Base-by-base conservation (phyloP, 2,113 vertebrate genomes). In the Esox niger region DNA sequence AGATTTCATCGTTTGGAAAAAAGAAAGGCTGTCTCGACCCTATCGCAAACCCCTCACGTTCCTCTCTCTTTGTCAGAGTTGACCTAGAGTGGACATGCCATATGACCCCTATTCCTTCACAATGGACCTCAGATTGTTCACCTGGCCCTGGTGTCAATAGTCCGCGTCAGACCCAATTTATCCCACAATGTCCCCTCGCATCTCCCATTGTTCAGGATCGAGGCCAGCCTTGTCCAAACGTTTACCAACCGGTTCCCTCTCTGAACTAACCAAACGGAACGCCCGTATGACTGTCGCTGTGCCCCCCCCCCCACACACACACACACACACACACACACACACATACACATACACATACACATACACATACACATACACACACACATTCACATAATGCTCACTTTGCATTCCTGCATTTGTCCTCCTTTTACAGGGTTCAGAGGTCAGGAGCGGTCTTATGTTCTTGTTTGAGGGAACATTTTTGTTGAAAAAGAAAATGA, bases 361-460 rank as follows among this genome's bases (percentile, higher is more conserved):
- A 61, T 20, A 17, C 25, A 56, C 46, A 31, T 35, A 49, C 43
- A 33, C 21, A 10, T 17, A 6, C 46, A 26, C 25, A 33, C 8
- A 2, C 52, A 75, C 73, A 65, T 77, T 72, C 54, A 78, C 62
- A 69, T 78, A 69, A 79, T 68, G 62, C 65, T 64, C 66, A 59
- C 71, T 72, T 74, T 81, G 60, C 69, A 38, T 67, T 63, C 55
- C 68, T 43, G 64, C 81, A 78, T 82, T 82, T 82, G 75, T 75
- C 57, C 32, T 75, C 81, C 66, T 80, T 85, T 84, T 81, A 87
- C 60, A n/a, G 46, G 54, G 15, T 73, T 70, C 66, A 62, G 52
- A 27, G 68, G 77, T 82, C 77, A 76, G 20, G 25, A 56, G 55
- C 70, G 69, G 38, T 65, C 67, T 66, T 67, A 52, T 66, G 9